Base-by-base conservation (phyloP, 2,888 invertebrate species). In the Rhorus exstirpatorius region DNA sequence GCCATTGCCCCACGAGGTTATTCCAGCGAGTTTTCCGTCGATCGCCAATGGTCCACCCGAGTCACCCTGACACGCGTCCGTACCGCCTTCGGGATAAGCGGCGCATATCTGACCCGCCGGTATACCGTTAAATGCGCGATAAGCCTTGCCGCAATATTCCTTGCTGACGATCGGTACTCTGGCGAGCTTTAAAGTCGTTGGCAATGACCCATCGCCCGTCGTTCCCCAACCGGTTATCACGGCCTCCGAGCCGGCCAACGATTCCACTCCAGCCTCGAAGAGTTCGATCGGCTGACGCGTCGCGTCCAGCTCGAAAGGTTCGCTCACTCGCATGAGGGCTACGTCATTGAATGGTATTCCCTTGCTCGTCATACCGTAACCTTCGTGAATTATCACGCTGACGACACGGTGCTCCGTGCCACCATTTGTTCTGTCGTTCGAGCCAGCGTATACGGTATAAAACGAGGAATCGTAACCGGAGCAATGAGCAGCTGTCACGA, bases 401-500 rank as follows among this genome's bases (percentile, higher is more conserved):
- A 92, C 92, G 0, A 95, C 93, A 10, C 91, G 90, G 17, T 94
- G 89, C 0, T 94, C 2, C 53, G 93, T 87, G 0, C 95, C 95
- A 0, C 94, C 94, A 0, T 85, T 58, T 49, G 91, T 87, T 8
- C 90, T 93, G 44, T 55, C 8, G 0, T 0, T 94, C 94, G 10
- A 94, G 2, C 95, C 95, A 1, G 94, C 93, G 0, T 95, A 93
- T 0, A 95, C 88, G 12, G 86, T 51, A 55, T 74, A 83, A 0
- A 1, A 0, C 6, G 1, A 84, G 14, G 35, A 35, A 3, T 24
- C 3, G 2, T 3, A 19, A 12, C 19, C 24, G 31, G 94, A 87
- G 83, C 95, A 95, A 86, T 95, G 95, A 0, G 94, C 95, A 6
- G 95, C 95, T 0, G 95, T 95, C 0, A 95, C 70, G 0, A 95